Evolutionary conservation across 92 coral and sea anemone genomes (phyloP), one percentile per base, ranked within the genome.

Genomic region (Bergia puertoricense): DNA sequence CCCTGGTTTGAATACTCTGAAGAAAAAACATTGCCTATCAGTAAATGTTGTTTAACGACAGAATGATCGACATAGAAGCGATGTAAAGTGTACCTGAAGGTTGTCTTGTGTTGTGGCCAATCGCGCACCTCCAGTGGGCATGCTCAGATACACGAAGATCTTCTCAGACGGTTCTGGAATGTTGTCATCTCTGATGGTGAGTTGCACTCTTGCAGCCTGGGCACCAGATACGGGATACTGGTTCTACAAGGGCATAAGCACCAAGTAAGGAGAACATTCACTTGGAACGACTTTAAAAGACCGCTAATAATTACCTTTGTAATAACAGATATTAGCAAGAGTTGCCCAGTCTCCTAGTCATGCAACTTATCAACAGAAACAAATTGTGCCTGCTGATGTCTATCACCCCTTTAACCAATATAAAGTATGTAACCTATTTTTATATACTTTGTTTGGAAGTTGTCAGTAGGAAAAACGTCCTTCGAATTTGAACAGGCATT

Each of bases 131-230:
- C 98, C 99, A 39, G 86, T 91, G 10, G 94, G 93, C 50, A 85
- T 89, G n/a, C 96, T 85, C 39, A 97, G 91, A 83, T 92, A 95
- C 44, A 95, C 76, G 59, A 88, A 93, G 57, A 97, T 92, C 67
- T 91, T 91, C 90, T 97, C 99, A 43, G 96, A 93, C 22, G 95
- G 96, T 94, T 97, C 99, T 5, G 99, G 94, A 11, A 72, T 81
- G 23, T 54, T 41, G 83, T 97, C 99, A 46, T 97, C 96, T 22
- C 45, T 90, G 23, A 97, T 93, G 69, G 85, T 88, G 36, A 97
- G 92, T 81, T 94, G 96, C 0, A 97, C 91, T 20, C 87, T 89
- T 76, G 82, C 72, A 36, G 89, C 88, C 67, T 96, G 98, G 82
- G 96, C 95, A 45, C 89, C 87, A 0, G 91, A 65, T 71, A 93